Evolutionary conservation across 2,888 invertebrate species (phyloP).

Genomic region (Lithosia quadra): DNA sequence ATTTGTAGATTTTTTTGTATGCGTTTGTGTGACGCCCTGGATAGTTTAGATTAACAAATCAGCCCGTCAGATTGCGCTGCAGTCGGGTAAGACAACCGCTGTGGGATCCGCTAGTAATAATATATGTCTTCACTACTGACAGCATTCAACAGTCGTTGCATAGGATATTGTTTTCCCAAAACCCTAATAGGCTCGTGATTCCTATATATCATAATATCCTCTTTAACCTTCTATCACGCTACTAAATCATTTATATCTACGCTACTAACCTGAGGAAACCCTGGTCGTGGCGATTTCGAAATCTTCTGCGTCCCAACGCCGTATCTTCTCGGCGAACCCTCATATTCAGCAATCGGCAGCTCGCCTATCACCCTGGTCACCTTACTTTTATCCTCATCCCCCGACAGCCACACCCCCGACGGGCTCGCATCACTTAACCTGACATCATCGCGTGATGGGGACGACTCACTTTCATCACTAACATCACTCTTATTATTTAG

Average conservation of each 20-base stretch:
- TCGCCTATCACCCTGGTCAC: slow-evolving; percentile 92
- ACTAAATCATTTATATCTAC: not conserved
- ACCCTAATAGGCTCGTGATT: no score
- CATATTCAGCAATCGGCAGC: slow-evolving; percentile 97
- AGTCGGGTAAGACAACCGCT: no score
- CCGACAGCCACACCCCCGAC: slow-evolving; percentile 72
- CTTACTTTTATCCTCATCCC: slow-evolving; percentile 75
- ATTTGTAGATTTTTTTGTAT: no score
- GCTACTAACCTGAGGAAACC: slow-evolving; percentile 91
- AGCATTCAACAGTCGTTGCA: no score
- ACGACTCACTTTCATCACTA: slow-evolving; percentile 74
- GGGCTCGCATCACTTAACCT: slow-evolving; percentile 73
- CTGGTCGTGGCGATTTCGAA: slow-evolving; percentile 93
- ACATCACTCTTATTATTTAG: slow-evolving; percentile 82
- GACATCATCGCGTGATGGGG: slow-evolving; percentile 71
- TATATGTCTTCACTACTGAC: no score
- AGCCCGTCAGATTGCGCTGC: no score
- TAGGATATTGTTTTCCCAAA: not conserved
- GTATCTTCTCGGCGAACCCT: slow-evolving; percentile 95
- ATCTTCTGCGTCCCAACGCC: slow-evolving; percentile 91
- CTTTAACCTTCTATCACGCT: not conserved
- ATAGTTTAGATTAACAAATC: no score
- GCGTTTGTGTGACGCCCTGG: no score
- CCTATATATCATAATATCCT: no score
- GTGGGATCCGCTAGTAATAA: no score